Percentiles rank a stretch among this genome's conserved stretches.
Evolutionary conservation across 2,113 vertebrate species (phyloP).

Genomic region (Willisornis vidua): DNA sequence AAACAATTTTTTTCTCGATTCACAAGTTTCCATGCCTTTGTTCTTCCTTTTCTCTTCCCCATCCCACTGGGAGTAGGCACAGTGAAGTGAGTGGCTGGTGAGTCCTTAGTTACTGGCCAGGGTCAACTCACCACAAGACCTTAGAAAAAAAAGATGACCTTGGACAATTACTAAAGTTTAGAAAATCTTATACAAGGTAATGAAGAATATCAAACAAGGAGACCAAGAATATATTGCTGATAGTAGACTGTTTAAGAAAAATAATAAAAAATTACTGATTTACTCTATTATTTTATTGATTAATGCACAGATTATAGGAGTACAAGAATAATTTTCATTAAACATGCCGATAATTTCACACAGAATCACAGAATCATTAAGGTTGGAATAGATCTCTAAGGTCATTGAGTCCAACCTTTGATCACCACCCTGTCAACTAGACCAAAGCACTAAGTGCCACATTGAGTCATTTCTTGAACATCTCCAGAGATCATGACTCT

Average conservation of each 20-base stretch:
- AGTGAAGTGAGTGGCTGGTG: background rate
- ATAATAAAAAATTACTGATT: background rate
- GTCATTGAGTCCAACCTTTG: background rate
- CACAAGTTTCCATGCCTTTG: background rate
- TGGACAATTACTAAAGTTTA: background rate
- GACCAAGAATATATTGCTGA: background rate
- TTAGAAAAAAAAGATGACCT: background rate
- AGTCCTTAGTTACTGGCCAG: background rate
- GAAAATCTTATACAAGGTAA: background rate
- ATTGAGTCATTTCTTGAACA: background rate
- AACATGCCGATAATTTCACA: background rate
- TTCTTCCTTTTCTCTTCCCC: background rate
- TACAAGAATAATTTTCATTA: background rate
- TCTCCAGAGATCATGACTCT: background rate
- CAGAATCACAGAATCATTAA: background rate
- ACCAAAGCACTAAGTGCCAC: background rate
- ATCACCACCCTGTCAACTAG: background rate
- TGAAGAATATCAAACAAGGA: background rate
- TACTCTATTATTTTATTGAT: background rate
- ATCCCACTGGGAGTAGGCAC: background rate
- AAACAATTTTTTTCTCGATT: background rate
- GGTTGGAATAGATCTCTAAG: background rate
- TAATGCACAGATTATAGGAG: background rate
- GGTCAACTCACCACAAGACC: background rate
- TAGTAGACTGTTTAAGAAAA: background rate